Base-by-base conservation (phyloP, 2,888 invertebrate species). In the Criorhina ranunculi region DNA sequence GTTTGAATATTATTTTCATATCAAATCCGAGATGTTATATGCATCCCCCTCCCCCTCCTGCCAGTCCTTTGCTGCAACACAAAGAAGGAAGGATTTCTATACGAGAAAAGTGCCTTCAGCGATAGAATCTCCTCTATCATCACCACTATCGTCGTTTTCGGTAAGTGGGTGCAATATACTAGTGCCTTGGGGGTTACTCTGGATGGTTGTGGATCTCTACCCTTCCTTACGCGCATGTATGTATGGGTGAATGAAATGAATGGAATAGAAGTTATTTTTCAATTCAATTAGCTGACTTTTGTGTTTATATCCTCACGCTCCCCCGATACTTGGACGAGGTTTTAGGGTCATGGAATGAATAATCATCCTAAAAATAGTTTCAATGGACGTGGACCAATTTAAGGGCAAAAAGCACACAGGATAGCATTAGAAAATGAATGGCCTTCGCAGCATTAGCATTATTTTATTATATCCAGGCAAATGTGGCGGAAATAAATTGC, bases 251-350 rank as follows among this genome's bases (percentile, higher is more conserved):
- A 19, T 33, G 46, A n/a, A 24, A 24, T 4, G 24, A 15, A 53
- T 42, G 40, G 69, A 69, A 62, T 75, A 33, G 66, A 60, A 53
- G 44, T 80, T 75, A 3, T 53, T 73, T 67, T 81, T 76, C 35
- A 81, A 81, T 81, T 81, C 76, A 81, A 81, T 81, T 76, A 76
- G 81, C 42, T 76, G 81, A 69, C 62, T 57, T 49, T 76, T 76
- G 76, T 70, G 46, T 19, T 24, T 64, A 57, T 81, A 57, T 59
- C 57, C 64, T 40, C 55, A 40, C 35, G 6, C 15, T 15, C 49
- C 42, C 19, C 24, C 57, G 42, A 24, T 42, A 55, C 44, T 42
- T 35, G n/a, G 37, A 7, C 44, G 29, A 59, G 59, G 12, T 70
- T 70, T 70, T 70, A 24, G 46, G 70, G 59, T 57, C 69, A 19